Evolutionary conservation across 2,113 vertebrate genomes (phyloP).

Genomic region (Lethenteron camtschaticum): DNA sequence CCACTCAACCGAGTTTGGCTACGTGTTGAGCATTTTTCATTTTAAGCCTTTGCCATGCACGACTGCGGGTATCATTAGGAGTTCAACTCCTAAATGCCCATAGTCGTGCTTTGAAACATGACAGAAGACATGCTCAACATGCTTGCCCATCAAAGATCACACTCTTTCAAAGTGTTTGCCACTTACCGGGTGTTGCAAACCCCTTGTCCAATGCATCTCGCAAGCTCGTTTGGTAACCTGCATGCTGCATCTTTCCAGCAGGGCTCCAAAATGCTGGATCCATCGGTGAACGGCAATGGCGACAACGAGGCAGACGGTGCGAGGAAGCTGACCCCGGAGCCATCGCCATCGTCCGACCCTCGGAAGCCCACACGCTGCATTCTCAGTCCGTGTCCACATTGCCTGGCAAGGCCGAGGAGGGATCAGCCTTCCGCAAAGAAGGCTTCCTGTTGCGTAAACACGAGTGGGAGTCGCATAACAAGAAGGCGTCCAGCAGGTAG

Average conservation of each 20-base stretch:
- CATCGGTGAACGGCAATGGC: slow-evolving; percentile 54
- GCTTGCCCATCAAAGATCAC: too few species aligned
- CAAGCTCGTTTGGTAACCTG: too few species aligned
- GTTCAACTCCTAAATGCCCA: too few species aligned
- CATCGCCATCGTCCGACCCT: slow-evolving; percentile 44
- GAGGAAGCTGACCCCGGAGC: slow-evolving; percentile 57
- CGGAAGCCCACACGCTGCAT: slow-evolving; percentile 32
- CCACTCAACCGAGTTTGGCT: too few species aligned
- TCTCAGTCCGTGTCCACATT: slow-evolving; percentile 50
- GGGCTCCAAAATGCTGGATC: not conserved
- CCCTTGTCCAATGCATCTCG: too few species aligned
- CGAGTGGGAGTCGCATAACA: slow-evolving; percentile 75
- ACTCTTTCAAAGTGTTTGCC: too few species aligned
- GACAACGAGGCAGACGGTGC: slow-evolving; percentile 49
- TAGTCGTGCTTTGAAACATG: too few species aligned
- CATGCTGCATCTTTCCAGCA: not conserved
- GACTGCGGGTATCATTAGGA: too few species aligned
- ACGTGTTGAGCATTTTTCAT: too few species aligned
- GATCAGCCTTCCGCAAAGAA: slow-evolving; percentile 44
- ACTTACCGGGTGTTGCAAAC: too few species aligned
- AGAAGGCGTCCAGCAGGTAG: slow-evolving; percentile 89
- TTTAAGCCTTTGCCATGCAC: too few species aligned
- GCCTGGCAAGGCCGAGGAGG: slow-evolving; percentile 47
- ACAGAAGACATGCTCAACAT: too few species aligned
- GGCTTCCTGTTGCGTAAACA: slow-evolving; percentile 74